Percentiles rank a stretch among this genome's conserved stretches.
Conservation (phyloP, 2,113 vertebrate species). For the Natator depressus region DNA sequence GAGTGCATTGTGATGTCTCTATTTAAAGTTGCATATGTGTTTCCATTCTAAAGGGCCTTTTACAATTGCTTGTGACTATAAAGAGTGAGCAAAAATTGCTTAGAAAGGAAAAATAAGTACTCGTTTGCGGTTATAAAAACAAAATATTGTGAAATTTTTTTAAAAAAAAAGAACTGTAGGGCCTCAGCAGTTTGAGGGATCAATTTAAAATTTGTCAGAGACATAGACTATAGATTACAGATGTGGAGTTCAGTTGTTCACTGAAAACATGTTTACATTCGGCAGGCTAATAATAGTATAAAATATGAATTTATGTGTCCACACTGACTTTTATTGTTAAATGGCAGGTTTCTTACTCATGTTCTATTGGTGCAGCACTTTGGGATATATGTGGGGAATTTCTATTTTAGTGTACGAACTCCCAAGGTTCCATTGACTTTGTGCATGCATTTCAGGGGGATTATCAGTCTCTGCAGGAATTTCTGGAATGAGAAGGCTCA, state of each 20-base stretch:
- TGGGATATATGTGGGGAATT: neutral
- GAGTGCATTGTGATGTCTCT: rapidly evolving
- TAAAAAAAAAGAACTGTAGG: neutral
- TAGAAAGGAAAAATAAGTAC: neutral
- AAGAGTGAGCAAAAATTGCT: neutral
- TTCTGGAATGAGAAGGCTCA: neutral
- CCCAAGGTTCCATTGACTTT: neutral
- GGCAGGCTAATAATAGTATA: neutral
- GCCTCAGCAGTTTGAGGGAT: neutral
- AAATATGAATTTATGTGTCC: neutral
- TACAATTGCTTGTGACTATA: neutral
- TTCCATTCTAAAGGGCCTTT: neutral
- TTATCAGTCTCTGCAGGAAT: neutral
- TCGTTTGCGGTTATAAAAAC: neutral
- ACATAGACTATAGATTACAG: neutral
- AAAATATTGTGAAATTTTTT: neutral
- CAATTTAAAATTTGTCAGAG: neutral
- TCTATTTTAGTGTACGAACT: neutral
- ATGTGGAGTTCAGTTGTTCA: neutral
- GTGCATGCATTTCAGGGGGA: neutral
- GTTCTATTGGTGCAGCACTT: neutral
- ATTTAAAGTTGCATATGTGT: neutral
- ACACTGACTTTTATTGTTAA: neutral
- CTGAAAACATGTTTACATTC: neutral
- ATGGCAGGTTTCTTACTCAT: neutral